These are phyloP conservation scores for Drosophila koepferae DNA, from an alignment of 2,888 invertebrate species.

Conservation along the genomic window DNA sequence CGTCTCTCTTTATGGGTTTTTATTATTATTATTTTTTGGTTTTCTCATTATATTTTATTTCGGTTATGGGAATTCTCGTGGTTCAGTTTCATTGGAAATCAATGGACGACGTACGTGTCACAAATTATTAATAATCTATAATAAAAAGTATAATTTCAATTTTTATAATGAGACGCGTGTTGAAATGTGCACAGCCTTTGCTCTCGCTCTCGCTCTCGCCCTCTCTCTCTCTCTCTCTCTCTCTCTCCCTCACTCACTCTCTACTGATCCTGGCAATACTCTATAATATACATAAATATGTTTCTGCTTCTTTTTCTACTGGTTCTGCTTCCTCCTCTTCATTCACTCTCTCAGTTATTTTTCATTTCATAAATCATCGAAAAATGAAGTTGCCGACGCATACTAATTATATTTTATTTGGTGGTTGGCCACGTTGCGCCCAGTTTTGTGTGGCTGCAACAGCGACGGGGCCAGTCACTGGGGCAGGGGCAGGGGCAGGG, in stretches of 20 bases:
- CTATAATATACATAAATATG: constrained; percentile 4
- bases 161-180: constrained; percentile 79
- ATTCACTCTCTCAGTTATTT: constrained; percentile 28
- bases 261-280: constrained; percentile 36
- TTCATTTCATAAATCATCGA: constrained; percentile 77
- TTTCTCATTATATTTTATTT: not conserved
- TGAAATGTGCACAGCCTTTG: constrained; percentile 48
- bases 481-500: constrained; percentile 17
- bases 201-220: no score
- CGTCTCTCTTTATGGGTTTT: constrained; percentile 24
- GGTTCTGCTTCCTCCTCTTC: not conserved
- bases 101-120: constrained; percentile 66
- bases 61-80: constrained; percentile 20
- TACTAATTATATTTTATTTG: constrained; percentile 65
- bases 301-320: not conserved
- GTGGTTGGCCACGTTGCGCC: constrained; percentile 75
- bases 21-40: not conserved
- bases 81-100: constrained; percentile 68
- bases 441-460: constrained; percentile 58
- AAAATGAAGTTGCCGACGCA: constrained; percentile 79
- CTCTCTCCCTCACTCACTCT: not conserved
- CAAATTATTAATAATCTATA: constrained; percentile 80
- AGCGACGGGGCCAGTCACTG: constrained; percentile 20
- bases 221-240: not conserved
- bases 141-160: constrained; percentile 77